These are phyloP conservation scores for Cettia cetti DNA, from an alignment of 2,113 vertebrate genomes.

Conservation along the genomic window DNA sequence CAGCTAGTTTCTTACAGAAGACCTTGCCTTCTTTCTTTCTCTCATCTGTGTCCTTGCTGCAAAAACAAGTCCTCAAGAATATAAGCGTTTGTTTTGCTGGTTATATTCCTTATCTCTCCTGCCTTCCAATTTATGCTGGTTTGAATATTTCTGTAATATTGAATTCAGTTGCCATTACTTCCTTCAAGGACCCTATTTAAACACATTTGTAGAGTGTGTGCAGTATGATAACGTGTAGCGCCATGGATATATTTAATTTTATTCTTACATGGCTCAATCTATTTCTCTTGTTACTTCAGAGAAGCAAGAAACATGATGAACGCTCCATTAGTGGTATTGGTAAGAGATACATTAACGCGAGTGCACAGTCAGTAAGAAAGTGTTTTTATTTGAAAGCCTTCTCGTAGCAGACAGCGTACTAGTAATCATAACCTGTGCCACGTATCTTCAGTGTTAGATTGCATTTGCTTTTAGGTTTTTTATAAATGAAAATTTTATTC, in stretches of 20 bases:
- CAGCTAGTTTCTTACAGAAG: background rate
- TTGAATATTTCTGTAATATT: background rate
- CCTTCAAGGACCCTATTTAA: background rate
- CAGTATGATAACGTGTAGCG: accelerated
- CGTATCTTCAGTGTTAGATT: background rate
- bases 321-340: constrained; percentile 5
- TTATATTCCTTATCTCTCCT: background rate
- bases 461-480: background rate
- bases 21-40: background rate
- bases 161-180: background rate
- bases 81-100: background rate
- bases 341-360: background rate
- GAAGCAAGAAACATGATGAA: background rate
- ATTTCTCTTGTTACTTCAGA: background rate
- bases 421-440: background rate
- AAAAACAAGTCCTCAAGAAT: background rate
- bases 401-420: background rate
- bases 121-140: background rate
- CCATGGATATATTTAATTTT: background rate
- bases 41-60: background rate
- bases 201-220: background rate
- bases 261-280: background rate
- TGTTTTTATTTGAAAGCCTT: background rate
- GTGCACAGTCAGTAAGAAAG: background rate
- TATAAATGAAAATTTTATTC: background rate